Base-by-base conservation (phyloP, 2,113 vertebrate species). In the Thryonomys swinderianus region DNA sequence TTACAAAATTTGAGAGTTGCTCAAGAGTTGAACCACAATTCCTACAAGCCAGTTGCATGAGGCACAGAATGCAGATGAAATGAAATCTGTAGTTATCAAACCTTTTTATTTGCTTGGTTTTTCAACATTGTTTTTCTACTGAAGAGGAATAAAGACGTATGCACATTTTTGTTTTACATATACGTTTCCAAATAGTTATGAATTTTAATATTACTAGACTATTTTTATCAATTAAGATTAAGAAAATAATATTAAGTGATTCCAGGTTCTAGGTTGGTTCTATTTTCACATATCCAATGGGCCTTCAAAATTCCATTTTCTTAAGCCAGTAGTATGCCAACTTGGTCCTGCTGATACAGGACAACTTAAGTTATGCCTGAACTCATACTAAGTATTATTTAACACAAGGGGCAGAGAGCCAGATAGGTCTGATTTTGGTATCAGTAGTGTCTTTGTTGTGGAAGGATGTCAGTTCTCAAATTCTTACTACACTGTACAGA, bases 391-490 rank as follows among this genome's bases (percentile, higher is more conserved):
- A 97, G 91, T 93, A 62, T 92, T 96, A 94, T 98, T 96, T 98
- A 96, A 97, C 91, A 81, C 69, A 92, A 84, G 9, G 93, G 95
- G 97, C 90, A 96, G 93, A 96, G 95, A 97, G 95, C 53, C 96
- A 97, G 94, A 97, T 96, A 85, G 95, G 45, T 90, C 95, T 98
- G 96, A 51, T 97, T 98, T 95, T 79, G 42, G 97, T 97, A 97
- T 98, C 98, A 98, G 97, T 98, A 90, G 94, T 94, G 94, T 97
- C 97, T 98, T 97, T 98, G 97, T 98, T 98, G 97, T 97, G 97
- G 98, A 98, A 96, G 97, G 92, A 97, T 98, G 96, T 97, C 90
- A 95, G 96, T 90, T 98, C 91, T 93, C 95, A 97, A 97, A 84
- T 0, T 37, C 92, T 97, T 86, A 94, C 97, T 97, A 64, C 83